phyloP scores from a whole-genome alignment of 2,888 invertebrate species.

The Melieria crassipennis region DNA sequence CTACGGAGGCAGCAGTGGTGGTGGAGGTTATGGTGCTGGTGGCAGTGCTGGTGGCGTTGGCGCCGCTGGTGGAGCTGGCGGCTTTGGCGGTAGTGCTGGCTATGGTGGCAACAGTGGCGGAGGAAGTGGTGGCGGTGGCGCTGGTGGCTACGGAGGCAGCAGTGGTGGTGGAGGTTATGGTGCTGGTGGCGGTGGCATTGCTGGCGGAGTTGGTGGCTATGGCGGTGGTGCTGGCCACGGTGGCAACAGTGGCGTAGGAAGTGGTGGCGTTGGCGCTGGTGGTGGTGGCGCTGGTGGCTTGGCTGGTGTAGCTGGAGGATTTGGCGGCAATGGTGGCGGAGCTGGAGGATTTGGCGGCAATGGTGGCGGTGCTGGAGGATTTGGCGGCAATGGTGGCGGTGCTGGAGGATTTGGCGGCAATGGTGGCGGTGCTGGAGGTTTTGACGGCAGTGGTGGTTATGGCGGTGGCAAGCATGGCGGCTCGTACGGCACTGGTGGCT shows the following conservation, averaged over 20 bases:
- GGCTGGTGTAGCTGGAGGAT: slow-evolving; percentile 6
- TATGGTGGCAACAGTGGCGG: slow-evolving; percentile 23
- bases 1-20: slow-evolving; percentile 28
- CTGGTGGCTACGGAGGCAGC: neutral
- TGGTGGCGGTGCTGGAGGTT: slow-evolving; percentile 66
- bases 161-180: slow-evolving; percentile 7
- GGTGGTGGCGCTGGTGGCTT: slow-evolving; percentile 9
- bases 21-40: neutral
- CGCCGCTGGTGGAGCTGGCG: neutral
- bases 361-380: slow-evolving; percentile 18
- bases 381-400: slow-evolving; percentile 17
- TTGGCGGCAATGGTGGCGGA: slow-evolving; percentile 16
- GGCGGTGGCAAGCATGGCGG: slow-evolving; percentile 66
- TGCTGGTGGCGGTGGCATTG: neutral
- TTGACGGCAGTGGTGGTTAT: slow-evolving; percentile 74
- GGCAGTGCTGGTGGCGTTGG: neutral
- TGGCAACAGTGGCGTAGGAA: slow-evolving; percentile 16
- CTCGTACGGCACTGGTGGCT: slow-evolving; percentile 45
- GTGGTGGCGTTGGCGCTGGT: slow-evolving; percentile 18
- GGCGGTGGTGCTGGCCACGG: slow-evolving; percentile 26
- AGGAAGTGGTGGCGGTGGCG: slow-evolving; percentile 14
- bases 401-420: slow-evolving; percentile 20
- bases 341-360: slow-evolving; percentile 22
- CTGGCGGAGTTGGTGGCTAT: slow-evolving; percentile 23
- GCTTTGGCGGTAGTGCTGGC: slow-evolving; percentile 21